Evolutionary conservation across 2,888 invertebrate species (phyloP), one percentile per base, ranked within the genome.

Genomic region (Diaperis boleti): DNA sequence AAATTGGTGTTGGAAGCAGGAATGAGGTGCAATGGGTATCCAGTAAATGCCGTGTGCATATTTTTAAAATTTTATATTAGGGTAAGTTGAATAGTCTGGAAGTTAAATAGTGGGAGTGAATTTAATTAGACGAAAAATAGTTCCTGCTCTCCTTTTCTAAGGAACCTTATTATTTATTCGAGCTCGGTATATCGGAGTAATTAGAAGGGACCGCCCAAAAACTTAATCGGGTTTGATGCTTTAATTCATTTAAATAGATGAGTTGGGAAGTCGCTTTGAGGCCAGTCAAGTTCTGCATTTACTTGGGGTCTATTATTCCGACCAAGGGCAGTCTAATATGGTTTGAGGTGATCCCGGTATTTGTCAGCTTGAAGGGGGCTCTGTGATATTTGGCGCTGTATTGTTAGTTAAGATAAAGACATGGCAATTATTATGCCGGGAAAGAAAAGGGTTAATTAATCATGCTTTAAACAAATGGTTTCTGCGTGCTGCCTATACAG

Each of bases 391-490:
- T 52, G 52, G 52, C 37, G 22, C 39, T 11, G 54, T 47, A 56
- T 64, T 60, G 56, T 59, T 55, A 42, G 54, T 64, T 60, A 52
- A 49, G 60, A 60, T 54, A 59, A 54, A 56, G 60, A 60, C 57
- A 64, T 39, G 45, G 39, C 55, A 54, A 64, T 63, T 64, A 64
- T 60, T 44, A 60, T 64, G 42, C 50, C 15, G 39, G 49, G 17
- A 56, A 64, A 50, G 50, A 60, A 60, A 60, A 22, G 60, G 55
- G 33, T 60, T 60, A 64, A 64, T 64, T 64, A 64, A 64, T 64
- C 64, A 64, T 64, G 55, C 56, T 44, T 52, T 64, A 64, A 64
- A 64, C 56, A 64, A 60, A 64, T 59, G 60, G 56, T 60, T 59
- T 55, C 44, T 33, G 50, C 54, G 49, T 64, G 60, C 55, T 56